phyloP scores from a whole-genome alignment of 2,797 vertebrate genomes.

The Enteromius treurensis region DNA sequence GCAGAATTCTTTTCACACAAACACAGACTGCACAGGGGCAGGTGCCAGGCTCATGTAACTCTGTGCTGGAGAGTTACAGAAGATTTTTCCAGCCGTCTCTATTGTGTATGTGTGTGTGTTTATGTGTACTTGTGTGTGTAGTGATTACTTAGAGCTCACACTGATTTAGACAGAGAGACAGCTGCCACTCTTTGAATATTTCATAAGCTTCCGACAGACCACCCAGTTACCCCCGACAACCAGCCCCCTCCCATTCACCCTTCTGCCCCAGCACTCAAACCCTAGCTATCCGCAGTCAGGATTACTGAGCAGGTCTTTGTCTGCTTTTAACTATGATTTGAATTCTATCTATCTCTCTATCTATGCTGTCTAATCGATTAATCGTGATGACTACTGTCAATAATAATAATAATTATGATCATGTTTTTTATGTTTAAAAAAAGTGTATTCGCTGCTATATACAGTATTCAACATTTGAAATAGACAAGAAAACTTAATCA shows the following conservation, averaged over 20 bases:
- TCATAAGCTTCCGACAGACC: constrained; percentile 75
- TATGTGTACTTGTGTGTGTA: constrained; percentile 44
- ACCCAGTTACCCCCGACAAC: constrained; percentile 55
- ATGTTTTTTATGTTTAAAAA: no score
- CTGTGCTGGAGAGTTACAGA: constrained; percentile 36
- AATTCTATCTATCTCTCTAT: not conserved
- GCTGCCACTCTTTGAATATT: constrained; percentile 86
- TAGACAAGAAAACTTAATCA: no score
- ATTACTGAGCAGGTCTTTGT: constrained; percentile 37
- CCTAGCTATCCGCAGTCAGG: constrained; percentile 15
- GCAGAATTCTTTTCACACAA: constrained; percentile 33
- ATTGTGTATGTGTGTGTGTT: constrained; percentile 53
- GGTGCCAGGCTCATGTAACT: constrained; percentile 36
- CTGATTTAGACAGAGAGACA: constrained; percentile 80
- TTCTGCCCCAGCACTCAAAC: constrained; percentile 49
- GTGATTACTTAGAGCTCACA: constrained; percentile 60
- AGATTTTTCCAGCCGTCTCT: constrained; percentile 47
- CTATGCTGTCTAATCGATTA: not conserved
- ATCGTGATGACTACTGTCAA: not conserved
- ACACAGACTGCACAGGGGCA: constrained; percentile 18
- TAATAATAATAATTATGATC: no score
- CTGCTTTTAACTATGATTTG: constrained; percentile 14
- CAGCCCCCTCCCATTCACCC: constrained; percentile 48
- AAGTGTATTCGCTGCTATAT: no score
- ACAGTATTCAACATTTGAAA: no score